These are phyloP conservation scores for Sminthopsis crassicaudata DNA, from an alignment of 2,113 vertebrate genomes.

Conservation along the genomic window DNA sequence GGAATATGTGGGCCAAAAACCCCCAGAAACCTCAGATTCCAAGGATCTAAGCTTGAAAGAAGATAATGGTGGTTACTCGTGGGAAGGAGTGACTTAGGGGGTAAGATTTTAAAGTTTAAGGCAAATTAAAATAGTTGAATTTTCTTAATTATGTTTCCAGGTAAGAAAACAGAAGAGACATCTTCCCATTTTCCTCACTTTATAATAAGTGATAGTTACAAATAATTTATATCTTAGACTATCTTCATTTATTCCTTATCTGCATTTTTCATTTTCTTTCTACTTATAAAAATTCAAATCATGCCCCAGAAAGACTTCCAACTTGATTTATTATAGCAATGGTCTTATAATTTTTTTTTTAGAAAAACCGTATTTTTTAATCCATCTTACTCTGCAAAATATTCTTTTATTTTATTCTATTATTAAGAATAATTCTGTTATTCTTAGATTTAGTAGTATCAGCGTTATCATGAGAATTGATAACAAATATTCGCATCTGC, in stretches of 20 bases:
- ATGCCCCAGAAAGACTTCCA: neutral
- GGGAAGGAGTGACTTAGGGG: neutral
- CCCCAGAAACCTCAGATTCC: no score
- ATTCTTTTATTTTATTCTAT: no score
- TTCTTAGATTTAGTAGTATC: neutral
- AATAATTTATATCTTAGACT: neutral
- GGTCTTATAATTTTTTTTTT: neutral
- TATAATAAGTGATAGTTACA: neutral
- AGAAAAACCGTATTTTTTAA: neutral
- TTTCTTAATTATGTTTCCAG: constrained; percentile 4
- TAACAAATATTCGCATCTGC: neutral
- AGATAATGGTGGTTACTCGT: fast-evolving
- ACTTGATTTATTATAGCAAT: neutral
- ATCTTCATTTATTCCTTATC: neutral
- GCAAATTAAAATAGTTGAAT: neutral
- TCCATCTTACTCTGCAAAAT: neutral
- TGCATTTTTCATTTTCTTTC: neutral
- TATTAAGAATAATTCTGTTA: neutral
- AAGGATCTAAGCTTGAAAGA: neutral
- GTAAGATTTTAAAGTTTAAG: constrained; percentile 10
- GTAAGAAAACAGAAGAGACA: neutral
- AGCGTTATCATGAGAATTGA: neutral
- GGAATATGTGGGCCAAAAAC: neutral
- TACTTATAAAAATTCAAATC: neutral
- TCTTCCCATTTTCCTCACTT: constrained; percentile 32